Evolutionary conservation across 2,113 vertebrate species (phyloP), one percentile per base, ranked within the genome.

Genomic region (Pterocles burchelli): DNA sequence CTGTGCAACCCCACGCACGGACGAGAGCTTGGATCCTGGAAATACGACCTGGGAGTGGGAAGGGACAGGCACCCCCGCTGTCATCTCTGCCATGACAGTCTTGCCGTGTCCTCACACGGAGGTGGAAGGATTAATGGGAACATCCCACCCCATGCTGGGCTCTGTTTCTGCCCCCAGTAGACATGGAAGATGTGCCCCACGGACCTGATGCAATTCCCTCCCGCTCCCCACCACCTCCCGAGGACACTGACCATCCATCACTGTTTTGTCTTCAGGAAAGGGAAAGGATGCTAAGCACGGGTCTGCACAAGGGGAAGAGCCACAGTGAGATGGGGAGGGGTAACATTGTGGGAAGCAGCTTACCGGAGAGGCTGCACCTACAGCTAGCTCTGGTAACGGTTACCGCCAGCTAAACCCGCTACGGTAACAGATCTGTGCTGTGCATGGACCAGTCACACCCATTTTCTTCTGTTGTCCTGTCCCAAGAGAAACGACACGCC

Each of bases 1-100:
- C 66, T 52, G 5, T 2, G 26, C 5, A 16, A 52, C 13, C 14
- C 33, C 48, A 10, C 4, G 33, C 55, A 25, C 0, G 3, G 20
- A 13, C 21, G 51, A n/a, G 52, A 66, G 25, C 46, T 12, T 12
- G 51, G 68, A 41, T 38, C 29, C 54, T 68, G 62, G 38, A 75
- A 66, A 88, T 1, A 5, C 0, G 0, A 34, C 3, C 33, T 38
- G n/a, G 11, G 70, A 24, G 43, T 10, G 74, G 28, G 43, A 82
- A 34, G 43, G 48, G 29, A 87, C n/a, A 86, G 31, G 19, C 65
- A 24, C 4, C 58, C 34, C 8, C 0, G 0, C 34, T 82, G 68
- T n/a, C 89, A 59, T 0, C 43, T 11, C 58, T 26, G 29, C 67
- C 34, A 9, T 26, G 75, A 21, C 52, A 34, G 26, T 10, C 66